Evolutionary conservation across 2,113 vertebrate genomes (phyloP).

Genomic region (Suncus etruscus): DNA sequence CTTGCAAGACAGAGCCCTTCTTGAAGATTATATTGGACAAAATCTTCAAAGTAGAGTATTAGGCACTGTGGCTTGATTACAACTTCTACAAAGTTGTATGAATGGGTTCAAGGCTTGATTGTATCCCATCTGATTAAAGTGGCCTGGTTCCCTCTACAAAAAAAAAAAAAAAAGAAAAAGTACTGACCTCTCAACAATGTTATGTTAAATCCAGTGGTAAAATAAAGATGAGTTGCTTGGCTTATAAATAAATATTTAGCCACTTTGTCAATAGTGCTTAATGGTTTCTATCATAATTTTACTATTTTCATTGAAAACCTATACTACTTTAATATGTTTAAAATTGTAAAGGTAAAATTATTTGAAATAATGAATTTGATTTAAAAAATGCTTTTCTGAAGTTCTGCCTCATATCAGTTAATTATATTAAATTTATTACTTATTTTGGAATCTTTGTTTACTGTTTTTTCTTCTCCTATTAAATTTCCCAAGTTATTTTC

Average conservation of each 20-base stretch:
- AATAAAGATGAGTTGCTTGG: not conserved
- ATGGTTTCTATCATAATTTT: constrained; percentile 23
- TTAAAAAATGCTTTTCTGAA: not conserved
- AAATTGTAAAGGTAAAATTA: not conserved
- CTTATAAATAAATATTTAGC: not conserved
- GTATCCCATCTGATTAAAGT: constrained; percentile 21
- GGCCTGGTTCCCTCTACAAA: not conserved
- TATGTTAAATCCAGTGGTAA: not conserved
- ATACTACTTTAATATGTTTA: not conserved
- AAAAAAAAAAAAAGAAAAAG: too few relatives aligned
- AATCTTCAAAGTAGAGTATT: constrained; percentile 24
- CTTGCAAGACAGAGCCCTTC: not conserved
- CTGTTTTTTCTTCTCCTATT: not conserved
- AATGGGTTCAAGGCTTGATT: not conserved
- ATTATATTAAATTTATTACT: not conserved
- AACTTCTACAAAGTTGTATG: not conserved
- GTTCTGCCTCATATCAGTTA: not conserved
- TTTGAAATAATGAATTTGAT: not conserved
- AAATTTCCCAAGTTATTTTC: not conserved
- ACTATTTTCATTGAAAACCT: not conserved
- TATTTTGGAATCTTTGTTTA: constrained; percentile 6
- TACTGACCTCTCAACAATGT: not conserved
- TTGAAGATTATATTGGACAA: not conserved
- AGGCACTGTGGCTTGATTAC: not conserved
- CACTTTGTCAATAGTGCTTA: not conserved